Evolutionary conservation across 2,113 vertebrate genomes (phyloP), one percentile per base, ranked within the genome.

Genomic region (Cheirogaleus medius): DNA sequence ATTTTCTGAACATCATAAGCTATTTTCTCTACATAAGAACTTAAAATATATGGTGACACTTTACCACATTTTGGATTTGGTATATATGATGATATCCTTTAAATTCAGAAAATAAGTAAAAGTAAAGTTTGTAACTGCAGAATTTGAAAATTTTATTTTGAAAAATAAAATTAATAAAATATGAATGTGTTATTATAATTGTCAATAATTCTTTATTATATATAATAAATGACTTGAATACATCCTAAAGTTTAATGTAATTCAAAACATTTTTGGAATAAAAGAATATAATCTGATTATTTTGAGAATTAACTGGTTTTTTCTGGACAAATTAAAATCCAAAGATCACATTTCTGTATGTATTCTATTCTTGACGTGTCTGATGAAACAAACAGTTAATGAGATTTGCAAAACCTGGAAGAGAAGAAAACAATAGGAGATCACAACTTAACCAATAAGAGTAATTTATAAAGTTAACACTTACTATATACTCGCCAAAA

Each of bases 331-430:
- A 74, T 86, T 86, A 86, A 94, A 90, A 71, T 86, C 6, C 56
- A 71, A 63, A 76, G 20, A 56, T 94, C 78, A 97, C 20, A 32
- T 90, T 82, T 92, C 88, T 39, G 80, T 84, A 34, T 88, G 89
- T 93, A 98, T 77, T 85, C 17, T 95, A 77, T 84, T 97, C 69
- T 77, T 98, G 64, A 83, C 77, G 37, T 66, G 78, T 95, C 39
- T 95, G 80, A 96, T 83, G 21, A 98, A 87, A 77, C 2, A 29
- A 32, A 63, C 2, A 69, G 82, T 76, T 34, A 98, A 60, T 4
- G 42, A 25, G 5, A 98, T 54, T 76, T 98, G 96, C 82, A 98
- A 95, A 89, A 97, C 25, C 97, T 97, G 63, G 42, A 94, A 97
- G 97, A 97, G 39, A 64, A 71, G 66, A 66, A 66, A 84, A 84